Evolutionary conservation across 2,797 vertebrate species (phyloP), one percentile per base, ranked within the genome.

Genomic region (Merluccius polli): DNA sequence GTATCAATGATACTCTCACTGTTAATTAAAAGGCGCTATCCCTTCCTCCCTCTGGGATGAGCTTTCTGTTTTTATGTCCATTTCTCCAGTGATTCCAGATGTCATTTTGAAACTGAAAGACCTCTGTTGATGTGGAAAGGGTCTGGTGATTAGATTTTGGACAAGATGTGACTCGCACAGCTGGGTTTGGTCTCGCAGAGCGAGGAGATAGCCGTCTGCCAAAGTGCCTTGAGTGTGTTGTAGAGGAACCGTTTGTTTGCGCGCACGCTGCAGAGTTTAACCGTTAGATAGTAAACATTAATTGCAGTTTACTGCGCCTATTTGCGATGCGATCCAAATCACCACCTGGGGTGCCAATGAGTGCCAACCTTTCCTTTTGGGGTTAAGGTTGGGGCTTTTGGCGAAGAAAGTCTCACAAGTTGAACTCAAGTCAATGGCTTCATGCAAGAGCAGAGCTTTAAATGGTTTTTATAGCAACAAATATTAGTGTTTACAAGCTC

Each of bases 71-170:
- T 79, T 77, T 70, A 75, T 79, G 75, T 36, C 79, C 65, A 77
- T 67, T 76, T 82, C 82, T 81, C 83, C 77, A 91, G 89, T 86
- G 80, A 87, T 77, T 91, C 90, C 91, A 93, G 88, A 92, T 91
- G 90, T 88, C 83, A 73, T 71, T 69, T 30, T 21, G 67, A 79
- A 85, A 80, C 80, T 73, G 75, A 86, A 52, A 13, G 70, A 81
- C 78, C 69, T 68, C 77, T 87, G 86, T 81, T 79, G 83, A 84
- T 81, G 73, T 86, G 85, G 72, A 87, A 79, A 83, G 33, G 75
- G 78, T 70, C 77, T 81, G 32, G 35, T 70, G 76, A 85, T 88
- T 81, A 79, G 85, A 85, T 85, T 86, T 87, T 91, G 86, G 82
- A 89, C 81, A 77, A 82, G 86, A 89, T 87, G 83, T 24, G 75